These are phyloP conservation scores for Megalopta genalis DNA, from an alignment of 1,140 invertebrate species.

Conservation along the genomic window DNA sequence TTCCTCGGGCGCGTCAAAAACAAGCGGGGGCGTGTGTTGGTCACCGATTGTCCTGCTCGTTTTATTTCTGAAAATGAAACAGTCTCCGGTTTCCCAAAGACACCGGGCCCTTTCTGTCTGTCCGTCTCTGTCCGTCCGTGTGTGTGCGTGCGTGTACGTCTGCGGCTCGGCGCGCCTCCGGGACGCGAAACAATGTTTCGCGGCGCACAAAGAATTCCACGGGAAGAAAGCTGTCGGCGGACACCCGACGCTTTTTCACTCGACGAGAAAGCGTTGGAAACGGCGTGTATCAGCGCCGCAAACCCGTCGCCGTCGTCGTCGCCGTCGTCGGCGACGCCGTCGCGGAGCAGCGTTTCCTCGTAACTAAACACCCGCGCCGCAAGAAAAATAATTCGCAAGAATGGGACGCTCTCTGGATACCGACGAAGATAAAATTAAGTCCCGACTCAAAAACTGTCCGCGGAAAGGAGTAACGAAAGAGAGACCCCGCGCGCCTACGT, in stretches of 20 bases:
- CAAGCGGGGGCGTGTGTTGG: background rate
- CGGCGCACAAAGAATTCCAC: slow-evolving; percentile 13
- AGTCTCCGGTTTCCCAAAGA: background rate
- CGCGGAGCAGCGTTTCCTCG: background rate
- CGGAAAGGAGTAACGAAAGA: background rate
- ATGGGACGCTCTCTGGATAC: background rate
- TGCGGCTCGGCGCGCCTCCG: background rate
- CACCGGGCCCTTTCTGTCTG: background rate
- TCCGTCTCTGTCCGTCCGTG: too few relatives aligned
- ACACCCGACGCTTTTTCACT: slow-evolving; percentile 3
- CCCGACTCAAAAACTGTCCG: slow-evolving; percentile 4
- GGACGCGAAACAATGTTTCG: slow-evolving; percentile 15
- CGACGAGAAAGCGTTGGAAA: background rate
- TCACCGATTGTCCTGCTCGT: background rate
- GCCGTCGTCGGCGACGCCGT: too few relatives aligned
- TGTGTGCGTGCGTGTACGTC: too few relatives aligned
- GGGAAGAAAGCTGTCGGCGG: slow-evolving; percentile 14
- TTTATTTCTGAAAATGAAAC: slow-evolving; percentile 2
- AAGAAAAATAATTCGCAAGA: slow-evolving; percentile 18
- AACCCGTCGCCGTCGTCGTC: background rate
- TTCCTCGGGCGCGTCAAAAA: background rate
- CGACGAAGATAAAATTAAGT: slow-evolving; percentile 15
- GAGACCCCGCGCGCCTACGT: too few relatives aligned
- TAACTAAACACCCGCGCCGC: background rate
- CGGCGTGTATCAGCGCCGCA: background rate